Percentiles rank a stretch among this genome's conserved stretches.
phyloP scores from a whole-genome alignment of 1,140 invertebrate genomes.

The Hydropsyche tenuis region DNA sequence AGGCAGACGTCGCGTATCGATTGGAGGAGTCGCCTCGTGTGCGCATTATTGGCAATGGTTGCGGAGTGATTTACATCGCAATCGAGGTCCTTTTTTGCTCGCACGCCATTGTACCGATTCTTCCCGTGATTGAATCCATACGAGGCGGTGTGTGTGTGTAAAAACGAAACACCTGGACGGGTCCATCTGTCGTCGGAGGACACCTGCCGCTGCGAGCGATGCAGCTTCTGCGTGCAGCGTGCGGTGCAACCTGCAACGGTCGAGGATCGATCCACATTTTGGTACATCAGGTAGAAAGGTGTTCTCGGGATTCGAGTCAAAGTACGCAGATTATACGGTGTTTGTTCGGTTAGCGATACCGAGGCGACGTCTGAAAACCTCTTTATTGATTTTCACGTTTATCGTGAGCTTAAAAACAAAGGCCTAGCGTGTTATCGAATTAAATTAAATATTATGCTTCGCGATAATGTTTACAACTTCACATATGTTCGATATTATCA shows the following conservation, averaged over 20 bases:
- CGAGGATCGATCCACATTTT: too few relatives aligned
- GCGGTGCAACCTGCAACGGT: constrained; percentile 11
- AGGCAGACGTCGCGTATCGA: background rate
- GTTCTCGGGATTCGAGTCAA: too few relatives aligned
- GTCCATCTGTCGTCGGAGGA: background rate
- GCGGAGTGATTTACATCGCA: background rate
- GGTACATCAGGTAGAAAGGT: too few relatives aligned
- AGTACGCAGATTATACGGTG: too few relatives aligned
- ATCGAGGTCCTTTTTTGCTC: background rate
- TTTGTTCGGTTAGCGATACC: too few relatives aligned
- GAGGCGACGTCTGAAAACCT: too few relatives aligned
- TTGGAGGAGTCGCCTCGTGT: background rate
- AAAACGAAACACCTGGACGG: constrained; percentile 25
- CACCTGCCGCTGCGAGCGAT: background rate
- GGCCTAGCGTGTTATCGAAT: too few relatives aligned
- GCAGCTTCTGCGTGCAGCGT: background rate
- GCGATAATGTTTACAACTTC: too few relatives aligned
- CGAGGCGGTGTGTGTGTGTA: background rate
- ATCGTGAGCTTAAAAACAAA: too few relatives aligned
- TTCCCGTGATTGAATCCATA: background rate
- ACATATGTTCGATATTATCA: too few relatives aligned
- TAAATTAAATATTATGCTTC: too few relatives aligned
- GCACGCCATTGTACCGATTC: background rate
- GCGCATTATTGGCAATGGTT: background rate
- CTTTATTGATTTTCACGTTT: too few relatives aligned